A percentile compares a stretch with the other conserved stretches of the same genome.
phyloP scores from a whole-genome alignment of 30 jellyfish, hydroid and myxozoan genomes.

The Rhopilema esculentum region DNA sequence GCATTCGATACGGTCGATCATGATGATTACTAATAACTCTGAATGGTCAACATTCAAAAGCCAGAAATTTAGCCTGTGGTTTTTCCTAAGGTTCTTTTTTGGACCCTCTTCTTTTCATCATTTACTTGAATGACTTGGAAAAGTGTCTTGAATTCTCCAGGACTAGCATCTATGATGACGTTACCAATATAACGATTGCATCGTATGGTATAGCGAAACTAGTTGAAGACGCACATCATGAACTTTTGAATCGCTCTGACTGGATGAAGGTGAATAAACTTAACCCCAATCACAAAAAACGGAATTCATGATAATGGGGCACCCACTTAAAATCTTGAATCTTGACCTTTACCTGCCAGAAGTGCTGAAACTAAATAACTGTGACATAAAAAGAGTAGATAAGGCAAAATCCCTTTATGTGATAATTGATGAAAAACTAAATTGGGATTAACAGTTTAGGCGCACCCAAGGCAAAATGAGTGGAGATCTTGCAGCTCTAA shows the following conservation, averaged over 20 bases:
- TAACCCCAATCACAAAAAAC: conserved; percentile 17
- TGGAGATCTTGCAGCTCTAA: too few relatives aligned
- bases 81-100: conserved; percentile 53
- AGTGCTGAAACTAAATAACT: conserved; percentile 39
- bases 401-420: conserved; percentile 28
- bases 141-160: conserved; percentile 42
- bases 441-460: too few relatives aligned
- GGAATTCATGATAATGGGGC: conserved; percentile 29
- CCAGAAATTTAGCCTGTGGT: conserved; percentile 57
- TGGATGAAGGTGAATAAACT: conserved; percentile 1
- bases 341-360: conserved; percentile 51
- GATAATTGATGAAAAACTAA: conserved; percentile 27
- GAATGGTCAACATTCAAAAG: conserved; percentile 42
- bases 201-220: conserved; percentile 33
- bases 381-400: conserved; percentile 29
- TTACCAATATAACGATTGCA: conserved; percentile 35
- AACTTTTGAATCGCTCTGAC: conserved; percentile 7
- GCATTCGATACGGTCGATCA: conserved; percentile 61
- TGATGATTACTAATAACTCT: conserved; percentile 13
- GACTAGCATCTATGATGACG: conserved; percentile 63
- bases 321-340: conserved; percentile 23
- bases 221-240: conserved; percentile 49
- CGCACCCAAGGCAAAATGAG: too few relatives aligned
- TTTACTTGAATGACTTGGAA: conserved; percentile 54
- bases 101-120: conserved; percentile 63